Evolutionary conservation across 2,113 vertebrate genomes (phyloP).

Genomic region (Ploceus nigricollis): DNA sequence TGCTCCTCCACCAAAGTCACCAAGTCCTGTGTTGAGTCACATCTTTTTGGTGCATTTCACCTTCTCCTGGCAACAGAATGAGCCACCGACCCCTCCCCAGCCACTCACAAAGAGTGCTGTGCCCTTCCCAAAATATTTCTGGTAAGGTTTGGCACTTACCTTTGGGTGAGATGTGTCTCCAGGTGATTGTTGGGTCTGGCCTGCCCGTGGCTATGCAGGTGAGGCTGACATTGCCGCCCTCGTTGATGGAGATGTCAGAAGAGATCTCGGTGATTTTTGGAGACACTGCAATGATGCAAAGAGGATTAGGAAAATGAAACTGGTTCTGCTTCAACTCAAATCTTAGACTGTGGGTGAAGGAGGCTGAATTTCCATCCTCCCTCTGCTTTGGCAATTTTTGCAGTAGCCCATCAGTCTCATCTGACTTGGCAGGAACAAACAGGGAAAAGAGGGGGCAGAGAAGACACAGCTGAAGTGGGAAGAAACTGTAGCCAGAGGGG

Average conservation of each 20-base stretch:
- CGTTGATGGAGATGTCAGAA: conserved; percentile 90
- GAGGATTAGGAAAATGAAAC: neutral
- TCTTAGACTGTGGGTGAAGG: neutral
- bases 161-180: conserved; percentile 91
- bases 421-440: neutral
- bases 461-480: neutral
- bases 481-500: neutral
- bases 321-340: neutral
- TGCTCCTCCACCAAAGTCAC: neutral
- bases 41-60: rapidly evolving
- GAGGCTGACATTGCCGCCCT: conserved; percentile 92
- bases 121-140: neutral
- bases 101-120: rapidly evolving
- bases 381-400: neutral
- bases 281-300: conserved; percentile 82
- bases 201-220: conserved; percentile 93
- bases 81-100: rapidly evolving
- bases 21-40: neutral
- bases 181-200: conserved; percentile 91
- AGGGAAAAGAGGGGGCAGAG: neutral
- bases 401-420: neutral
- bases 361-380: neutral
- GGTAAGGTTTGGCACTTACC: conserved; percentile 70
- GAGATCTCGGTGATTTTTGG: conserved; percentile 94
- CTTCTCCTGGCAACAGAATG: rapidly evolving